Percentiles rank a stretch among this genome's conserved stretches.
Conservation (phyloP, 2,797 vertebrate species). For the Chiloscyllium punctatum region DNA sequence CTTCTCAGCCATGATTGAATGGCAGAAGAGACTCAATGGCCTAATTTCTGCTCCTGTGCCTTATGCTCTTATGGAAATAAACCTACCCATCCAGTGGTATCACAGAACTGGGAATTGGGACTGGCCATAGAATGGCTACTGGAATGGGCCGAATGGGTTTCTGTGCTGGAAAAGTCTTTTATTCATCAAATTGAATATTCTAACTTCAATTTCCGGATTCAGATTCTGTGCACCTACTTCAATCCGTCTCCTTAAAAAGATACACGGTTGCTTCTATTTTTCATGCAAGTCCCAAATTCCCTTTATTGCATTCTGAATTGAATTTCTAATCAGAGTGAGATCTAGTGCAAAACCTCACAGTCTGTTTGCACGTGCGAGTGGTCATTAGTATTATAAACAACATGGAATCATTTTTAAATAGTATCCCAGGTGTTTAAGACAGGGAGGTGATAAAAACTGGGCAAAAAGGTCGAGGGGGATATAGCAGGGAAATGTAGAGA, state of each 20-base stretch:
- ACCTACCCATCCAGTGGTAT: too few species aligned
- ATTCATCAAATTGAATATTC: background rate
- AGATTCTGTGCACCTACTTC: background rate
- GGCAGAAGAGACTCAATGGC: too few species aligned
- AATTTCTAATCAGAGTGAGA: background rate
- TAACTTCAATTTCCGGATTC: background rate
- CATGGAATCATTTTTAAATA: too few species aligned
- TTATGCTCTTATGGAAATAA: too few species aligned
- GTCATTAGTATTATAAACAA: too few species aligned
- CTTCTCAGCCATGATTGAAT: too few species aligned
- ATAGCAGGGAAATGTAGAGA: too few species aligned
- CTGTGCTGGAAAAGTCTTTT: background rate
- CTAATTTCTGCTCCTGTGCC: too few species aligned
- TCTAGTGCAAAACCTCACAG: background rate
- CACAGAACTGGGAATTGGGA: too few species aligned
- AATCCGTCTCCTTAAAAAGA: background rate
- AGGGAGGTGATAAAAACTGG: background rate
- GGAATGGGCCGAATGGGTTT: background rate
- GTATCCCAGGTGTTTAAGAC: too few species aligned
- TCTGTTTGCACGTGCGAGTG: background rate
- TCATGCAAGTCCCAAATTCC: background rate
- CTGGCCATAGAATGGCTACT: background rate
- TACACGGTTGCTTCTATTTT: background rate
- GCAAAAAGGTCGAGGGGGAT: too few species aligned
- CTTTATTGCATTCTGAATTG: background rate